These are phyloP conservation scores for Semotilus atromaculatus DNA, from an alignment of 2,797 vertebrate species.

Conservation along the genomic window DNA sequence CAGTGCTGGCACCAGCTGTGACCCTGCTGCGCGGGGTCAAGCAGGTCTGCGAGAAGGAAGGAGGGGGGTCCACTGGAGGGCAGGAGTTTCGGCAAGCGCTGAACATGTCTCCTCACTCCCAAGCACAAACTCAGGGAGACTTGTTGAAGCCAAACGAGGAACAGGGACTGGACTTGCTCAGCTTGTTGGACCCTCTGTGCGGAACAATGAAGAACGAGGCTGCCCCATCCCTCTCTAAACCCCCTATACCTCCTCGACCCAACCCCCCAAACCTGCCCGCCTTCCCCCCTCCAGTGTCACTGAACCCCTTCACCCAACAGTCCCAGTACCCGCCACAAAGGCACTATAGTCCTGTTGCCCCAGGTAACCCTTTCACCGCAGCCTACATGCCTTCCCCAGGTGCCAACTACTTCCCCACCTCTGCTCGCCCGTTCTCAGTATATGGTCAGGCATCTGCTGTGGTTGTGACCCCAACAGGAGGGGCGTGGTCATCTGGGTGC, in stretches of 20 bases:
- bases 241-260: constrained; percentile 74
- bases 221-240: constrained; percentile 63
- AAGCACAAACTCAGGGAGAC: constrained; percentile 64
- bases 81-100: constrained; percentile 76
- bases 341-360: constrained; percentile 75
- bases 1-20: constrained; percentile 82
- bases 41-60: constrained; percentile 30
- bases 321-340: constrained; percentile 73
- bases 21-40: constrained; percentile 72
- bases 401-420: constrained; percentile 76
- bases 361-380: constrained; percentile 81
- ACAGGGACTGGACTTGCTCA: constrained; percentile 80
- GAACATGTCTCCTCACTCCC: constrained; percentile 62
- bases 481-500: constrained; percentile 32
- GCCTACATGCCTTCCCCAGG: constrained; percentile 73
- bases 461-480: constrained; percentile 45
- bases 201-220: constrained; percentile 51
- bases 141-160: constrained; percentile 77
- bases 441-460: constrained; percentile 81
- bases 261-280: constrained; percentile 73
- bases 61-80: constrained; percentile 47
- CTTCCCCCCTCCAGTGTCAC: constrained; percentile 73
- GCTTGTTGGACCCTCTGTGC: constrained; percentile 89
- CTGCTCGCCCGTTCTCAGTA: constrained; percentile 78
- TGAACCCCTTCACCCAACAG: constrained; percentile 87